Conservation (phyloP, 2,113 vertebrate species). For the Smithornis capensis region DNA sequence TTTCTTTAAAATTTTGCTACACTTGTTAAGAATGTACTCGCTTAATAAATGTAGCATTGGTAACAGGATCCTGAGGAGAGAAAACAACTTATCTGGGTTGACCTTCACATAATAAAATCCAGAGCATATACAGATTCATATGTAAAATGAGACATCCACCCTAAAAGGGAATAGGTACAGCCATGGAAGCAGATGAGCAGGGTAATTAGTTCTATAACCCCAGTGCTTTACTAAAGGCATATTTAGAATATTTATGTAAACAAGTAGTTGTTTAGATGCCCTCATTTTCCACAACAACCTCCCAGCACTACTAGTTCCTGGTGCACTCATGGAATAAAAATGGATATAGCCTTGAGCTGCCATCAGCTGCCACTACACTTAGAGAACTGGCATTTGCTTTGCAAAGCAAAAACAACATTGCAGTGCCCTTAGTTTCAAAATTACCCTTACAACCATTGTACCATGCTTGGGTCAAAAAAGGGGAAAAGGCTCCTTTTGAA, state of each 20-base stretch:
- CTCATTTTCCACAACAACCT: background rate
- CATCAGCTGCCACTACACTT: background rate
- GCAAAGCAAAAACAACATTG: conserved; percentile 2
- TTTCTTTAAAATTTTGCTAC: background rate
- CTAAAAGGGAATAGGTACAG: background rate
- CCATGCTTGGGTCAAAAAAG: background rate
- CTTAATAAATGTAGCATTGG: background rate
- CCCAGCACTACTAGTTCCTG: background rate
- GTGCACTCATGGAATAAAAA: conserved; percentile 3
- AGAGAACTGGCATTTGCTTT: conserved; percentile 31
- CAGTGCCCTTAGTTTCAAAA: background rate
- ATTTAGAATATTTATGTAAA: conserved; percentile 22
- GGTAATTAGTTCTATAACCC: background rate
- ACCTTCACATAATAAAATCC: background rate
- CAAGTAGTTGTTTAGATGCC: background rate
- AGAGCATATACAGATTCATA: background rate
- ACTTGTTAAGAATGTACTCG: background rate
- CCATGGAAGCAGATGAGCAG: background rate
- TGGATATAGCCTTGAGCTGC: conserved; percentile 41
- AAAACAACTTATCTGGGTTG: background rate
- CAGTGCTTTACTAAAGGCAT: background rate
- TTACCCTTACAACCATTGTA: background rate
- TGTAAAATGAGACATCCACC: background rate
- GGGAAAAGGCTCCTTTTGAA: background rate
- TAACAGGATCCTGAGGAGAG: background rate